Percentiles rank a stretch among this genome's conserved stretches.
Conservation (phyloP, 2,797 vertebrate species). For the Pseudochromis fuscus region DNA sequence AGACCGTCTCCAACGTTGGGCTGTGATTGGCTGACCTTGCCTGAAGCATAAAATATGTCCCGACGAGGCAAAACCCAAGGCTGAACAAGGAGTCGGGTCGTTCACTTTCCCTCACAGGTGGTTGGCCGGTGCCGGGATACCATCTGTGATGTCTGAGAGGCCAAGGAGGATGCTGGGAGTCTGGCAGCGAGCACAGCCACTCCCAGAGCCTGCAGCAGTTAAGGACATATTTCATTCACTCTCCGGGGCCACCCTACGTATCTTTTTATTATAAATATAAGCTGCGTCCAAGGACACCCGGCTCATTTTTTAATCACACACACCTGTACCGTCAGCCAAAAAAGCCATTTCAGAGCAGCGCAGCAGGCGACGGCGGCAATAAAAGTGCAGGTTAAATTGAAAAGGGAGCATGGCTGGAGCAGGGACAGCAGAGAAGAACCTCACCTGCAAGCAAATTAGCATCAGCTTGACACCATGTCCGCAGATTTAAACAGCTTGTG, state of each 20-base stretch:
- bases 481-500: slow-evolving; percentile 74
- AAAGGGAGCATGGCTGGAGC: slow-evolving; percentile 53
- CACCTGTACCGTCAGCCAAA: slow-evolving; percentile 67
- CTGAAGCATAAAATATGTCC: slow-evolving; percentile 59
- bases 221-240: slow-evolving; percentile 71
- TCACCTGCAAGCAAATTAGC: slow-evolving; percentile 79
- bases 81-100: slow-evolving; percentile 59
- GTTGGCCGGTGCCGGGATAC: slow-evolving; percentile 58
- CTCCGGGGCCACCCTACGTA: slow-evolving; percentile 49
- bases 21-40: slow-evolving; percentile 67
- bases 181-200: slow-evolving; percentile 67
- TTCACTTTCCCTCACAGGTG: slow-evolving; percentile 70
- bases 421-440: slow-evolving; percentile 61
- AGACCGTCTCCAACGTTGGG: slow-evolving; percentile 12
- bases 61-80: slow-evolving; percentile 47
- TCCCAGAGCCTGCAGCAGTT: slow-evolving; percentile 61
- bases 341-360: slow-evolving; percentile 70
- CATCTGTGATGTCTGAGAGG: slow-evolving; percentile 70
- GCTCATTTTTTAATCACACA: slow-evolving; percentile 46
- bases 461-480: slow-evolving; percentile 71
- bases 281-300: slow-evolving; percentile 67
- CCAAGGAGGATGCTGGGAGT: slow-evolving; percentile 73
- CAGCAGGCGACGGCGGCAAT: slow-evolving; percentile 62
- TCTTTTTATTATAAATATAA: slow-evolving; percentile 74
- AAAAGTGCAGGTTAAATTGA: slow-evolving; percentile 63